Percentiles rank a stretch among this genome's conserved stretches.
Evolutionary conservation across 2,113 vertebrate species (phyloP).

Genomic region (Syngnathoides biaculeatus): DNA sequence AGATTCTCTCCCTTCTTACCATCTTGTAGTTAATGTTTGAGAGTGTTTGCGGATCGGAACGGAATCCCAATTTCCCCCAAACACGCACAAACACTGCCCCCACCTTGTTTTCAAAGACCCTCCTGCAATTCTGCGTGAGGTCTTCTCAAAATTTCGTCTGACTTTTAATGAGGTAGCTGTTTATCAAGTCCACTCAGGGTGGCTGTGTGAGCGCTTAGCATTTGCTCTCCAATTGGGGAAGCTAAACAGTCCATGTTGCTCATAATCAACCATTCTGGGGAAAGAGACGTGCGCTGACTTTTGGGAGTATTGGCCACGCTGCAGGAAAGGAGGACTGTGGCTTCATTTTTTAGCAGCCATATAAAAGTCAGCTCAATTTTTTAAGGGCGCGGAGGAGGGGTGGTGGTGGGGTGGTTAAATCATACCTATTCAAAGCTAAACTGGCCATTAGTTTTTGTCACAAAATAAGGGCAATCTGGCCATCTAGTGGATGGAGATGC

Average conservation of each 20-base stretch:
- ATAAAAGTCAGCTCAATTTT: constrained; percentile 16
- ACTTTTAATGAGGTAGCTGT: constrained; percentile 70
- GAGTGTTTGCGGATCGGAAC: background rate
- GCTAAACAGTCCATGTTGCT: constrained; percentile 65
- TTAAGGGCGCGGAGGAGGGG: background rate
- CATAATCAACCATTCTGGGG: constrained; percentile 40
- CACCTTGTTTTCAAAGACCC: background rate
- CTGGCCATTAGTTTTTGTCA: no score
- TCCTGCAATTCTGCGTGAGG: constrained; percentile 10
- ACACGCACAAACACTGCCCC: background rate
- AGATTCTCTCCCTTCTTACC: background rate
- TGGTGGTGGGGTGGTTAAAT: background rate
- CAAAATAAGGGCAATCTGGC: background rate
- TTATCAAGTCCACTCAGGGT: constrained; percentile 73
- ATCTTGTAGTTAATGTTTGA: background rate
- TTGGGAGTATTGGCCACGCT: constrained; percentile 18
- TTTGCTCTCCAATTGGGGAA: constrained; percentile 74
- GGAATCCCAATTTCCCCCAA: constrained; percentile 19
- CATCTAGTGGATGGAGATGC: background rate
- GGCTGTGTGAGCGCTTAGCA: constrained; percentile 58
- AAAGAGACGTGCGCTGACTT: constrained; percentile 20
- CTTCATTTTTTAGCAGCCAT: constrained; percentile 15
- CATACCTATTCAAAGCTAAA: background rate
- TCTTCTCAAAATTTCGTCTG: constrained; percentile 34
- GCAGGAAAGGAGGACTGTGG: background rate